These are phyloP conservation scores for Amblyopsis rosae DNA, from an alignment of 2,113 vertebrate genomes.

Conservation along the genomic window DNA sequence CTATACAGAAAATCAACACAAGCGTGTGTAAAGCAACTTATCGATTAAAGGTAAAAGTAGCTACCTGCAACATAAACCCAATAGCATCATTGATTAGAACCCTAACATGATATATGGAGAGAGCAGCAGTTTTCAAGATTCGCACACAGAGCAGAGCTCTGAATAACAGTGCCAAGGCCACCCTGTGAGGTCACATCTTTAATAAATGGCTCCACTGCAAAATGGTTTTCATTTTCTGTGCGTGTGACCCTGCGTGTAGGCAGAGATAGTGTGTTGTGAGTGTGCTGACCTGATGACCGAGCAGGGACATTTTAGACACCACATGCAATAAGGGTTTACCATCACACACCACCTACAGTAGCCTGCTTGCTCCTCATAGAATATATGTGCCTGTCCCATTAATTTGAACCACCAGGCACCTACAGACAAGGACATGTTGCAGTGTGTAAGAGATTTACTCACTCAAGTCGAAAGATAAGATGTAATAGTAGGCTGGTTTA, in stretches of 20 bases:
- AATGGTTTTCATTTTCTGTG: constrained; percentile 70
- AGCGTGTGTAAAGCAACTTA: neutral
- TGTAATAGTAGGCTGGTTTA: too few species aligned
- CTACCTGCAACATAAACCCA: constrained; percentile 2
- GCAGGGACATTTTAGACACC: constrained; percentile 64
- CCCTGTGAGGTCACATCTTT: constrained; percentile 50
- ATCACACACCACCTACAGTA: constrained; percentile 21
- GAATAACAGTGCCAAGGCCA: constrained; percentile 64
- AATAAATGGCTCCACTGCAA: constrained; percentile 71
- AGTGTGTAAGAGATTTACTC: neutral
- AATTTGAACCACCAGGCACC: constrained; percentile 17
- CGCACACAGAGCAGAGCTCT: constrained; percentile 26
- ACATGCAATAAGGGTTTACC: constrained; percentile 64
- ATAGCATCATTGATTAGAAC: constrained; percentile 30
- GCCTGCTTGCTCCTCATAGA: constrained; percentile 16
- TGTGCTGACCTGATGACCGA: constrained; percentile 72
- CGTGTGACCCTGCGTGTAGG: constrained; percentile 44
- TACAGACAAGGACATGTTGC: neutral
- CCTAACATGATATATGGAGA: constrained; percentile 33
- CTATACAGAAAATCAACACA: neutral
- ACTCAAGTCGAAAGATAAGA: neutral
- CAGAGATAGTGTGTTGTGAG: constrained; percentile 62
- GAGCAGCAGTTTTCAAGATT: constrained; percentile 47
- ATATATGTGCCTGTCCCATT: constrained; percentile 3
- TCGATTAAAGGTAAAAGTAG: constrained; percentile 5